A percentile compares a stretch with the other conserved stretches of the same genome.
These are phyloP conservation scores for Microtus agrestis DNA, from an alignment of 2,797 vertebrate species.

Conservation along the genomic window DNA sequence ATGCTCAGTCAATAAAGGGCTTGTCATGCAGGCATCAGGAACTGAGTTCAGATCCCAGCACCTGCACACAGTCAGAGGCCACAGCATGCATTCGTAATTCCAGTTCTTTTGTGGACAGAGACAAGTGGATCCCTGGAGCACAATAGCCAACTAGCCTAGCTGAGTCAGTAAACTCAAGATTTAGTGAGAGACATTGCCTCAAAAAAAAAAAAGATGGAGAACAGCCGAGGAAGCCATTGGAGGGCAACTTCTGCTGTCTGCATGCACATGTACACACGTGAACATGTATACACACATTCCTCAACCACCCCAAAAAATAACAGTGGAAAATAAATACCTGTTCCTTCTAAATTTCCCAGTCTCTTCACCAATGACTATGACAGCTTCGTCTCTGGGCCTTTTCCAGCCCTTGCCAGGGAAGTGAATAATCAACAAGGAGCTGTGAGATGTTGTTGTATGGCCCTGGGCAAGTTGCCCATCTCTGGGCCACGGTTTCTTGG, in stretches of 20 bases:
- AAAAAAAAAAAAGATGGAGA: background rate
- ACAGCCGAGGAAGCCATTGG: background rate
- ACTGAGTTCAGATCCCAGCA: background rate
- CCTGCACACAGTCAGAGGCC: background rate
- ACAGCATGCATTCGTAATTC: background rate
- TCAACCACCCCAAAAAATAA: background rate
- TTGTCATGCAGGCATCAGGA: background rate
- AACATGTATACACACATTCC: background rate
- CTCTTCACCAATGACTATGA: background rate
- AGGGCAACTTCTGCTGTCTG: background rate
- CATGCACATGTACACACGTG: background rate
- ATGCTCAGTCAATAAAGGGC: background rate
- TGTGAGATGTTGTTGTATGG: background rate
- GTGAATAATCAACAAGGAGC: slow-evolving; percentile 1
- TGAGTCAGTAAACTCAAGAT: background rate
- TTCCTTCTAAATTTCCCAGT: background rate
- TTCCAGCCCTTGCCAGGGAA: background rate
- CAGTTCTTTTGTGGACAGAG: background rate
- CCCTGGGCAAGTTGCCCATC: background rate
- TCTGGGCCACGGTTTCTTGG: slow-evolving; percentile 23
- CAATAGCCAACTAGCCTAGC: too few relatives aligned
- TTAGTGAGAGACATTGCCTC: background rate
- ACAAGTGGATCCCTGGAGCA: background rate
- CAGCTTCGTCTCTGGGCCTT: background rate
- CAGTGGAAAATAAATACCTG: background rate